Percentiles rank a stretch among this genome's conserved stretches.
Conservation (phyloP, 2,888 invertebrate species). For the Sarcophaga variegata region DNA sequence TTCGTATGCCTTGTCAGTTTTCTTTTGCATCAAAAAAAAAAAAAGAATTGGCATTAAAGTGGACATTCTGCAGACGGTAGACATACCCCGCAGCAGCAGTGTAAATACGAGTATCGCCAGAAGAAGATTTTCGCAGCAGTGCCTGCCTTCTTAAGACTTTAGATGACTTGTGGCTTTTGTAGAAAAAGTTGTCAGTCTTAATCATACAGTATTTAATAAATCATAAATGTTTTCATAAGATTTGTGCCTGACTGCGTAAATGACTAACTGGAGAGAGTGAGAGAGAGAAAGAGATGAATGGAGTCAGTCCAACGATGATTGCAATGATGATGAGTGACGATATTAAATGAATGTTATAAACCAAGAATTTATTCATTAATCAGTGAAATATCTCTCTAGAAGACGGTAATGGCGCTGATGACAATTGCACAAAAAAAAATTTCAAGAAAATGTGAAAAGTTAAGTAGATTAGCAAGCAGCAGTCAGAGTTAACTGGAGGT, state of each 20-base stretch:
- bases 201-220: constrained; percentile 63
- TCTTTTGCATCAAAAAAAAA: constrained; percentile 44
- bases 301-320: constrained; percentile 18
- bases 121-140: constrained; percentile 23
- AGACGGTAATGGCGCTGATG: constrained; percentile 22
- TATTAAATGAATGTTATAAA: not conserved
- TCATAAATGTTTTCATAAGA: constrained; percentile 60
- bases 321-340: constrained; percentile 21
- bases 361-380: constrained; percentile 15
- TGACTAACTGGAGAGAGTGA: constrained; percentile 5
- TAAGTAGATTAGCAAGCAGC: constrained; percentile 37
- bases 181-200: constrained; percentile 63
- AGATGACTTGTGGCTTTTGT: constrained; percentile 17
- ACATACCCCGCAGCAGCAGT: constrained; percentile 35
- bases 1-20: constrained; percentile 61
- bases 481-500: constrained; percentile 44
- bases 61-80: constrained; percentile 63
- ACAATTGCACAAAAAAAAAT: constrained; percentile 18
- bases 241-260: constrained; percentile 26
- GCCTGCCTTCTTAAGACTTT: constrained; percentile 24
- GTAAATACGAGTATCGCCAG: constrained; percentile 17
- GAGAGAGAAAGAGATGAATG: constrained; percentile 10
- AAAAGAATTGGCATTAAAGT: constrained; percentile 57
- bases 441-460: constrained; percentile 16
- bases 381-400: constrained; percentile 9